Conservation (phyloP, 2,113 vertebrate species). For the Gopherus flavomarginatus region DNA sequence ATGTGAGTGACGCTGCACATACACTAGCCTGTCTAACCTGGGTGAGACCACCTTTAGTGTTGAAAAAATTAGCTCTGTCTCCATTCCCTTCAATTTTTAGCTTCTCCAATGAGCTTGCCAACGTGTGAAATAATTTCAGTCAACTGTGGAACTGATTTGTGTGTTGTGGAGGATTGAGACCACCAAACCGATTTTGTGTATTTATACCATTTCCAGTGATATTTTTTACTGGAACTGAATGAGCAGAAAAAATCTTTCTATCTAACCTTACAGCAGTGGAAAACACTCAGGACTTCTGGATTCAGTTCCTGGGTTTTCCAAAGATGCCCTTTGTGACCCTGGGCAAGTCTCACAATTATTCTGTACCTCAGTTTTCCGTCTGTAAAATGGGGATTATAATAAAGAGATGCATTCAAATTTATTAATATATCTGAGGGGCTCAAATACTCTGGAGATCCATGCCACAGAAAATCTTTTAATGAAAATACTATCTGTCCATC, state of each 20-base stretch:
- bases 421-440: neutral
- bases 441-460: neutral
- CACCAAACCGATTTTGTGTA: neutral
- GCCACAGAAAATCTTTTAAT: neutral
- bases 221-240: neutral
- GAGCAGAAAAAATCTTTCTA: neutral
- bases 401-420: neutral
- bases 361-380: neutral
- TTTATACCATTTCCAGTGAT: neutral
- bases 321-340: neutral
- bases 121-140: too few species aligned
- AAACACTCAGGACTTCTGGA: neutral
- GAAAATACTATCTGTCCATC: neutral
- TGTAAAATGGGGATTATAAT: neutral
- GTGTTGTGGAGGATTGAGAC: neutral
- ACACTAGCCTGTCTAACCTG: too few species aligned
- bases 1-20: too few species aligned
- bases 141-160: too few species aligned
- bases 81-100: neutral
- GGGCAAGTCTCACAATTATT: neutral
- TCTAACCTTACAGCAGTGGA: neutral
- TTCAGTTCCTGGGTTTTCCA: neutral
- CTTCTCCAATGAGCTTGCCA: too few species aligned
- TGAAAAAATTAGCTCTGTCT: neutral
- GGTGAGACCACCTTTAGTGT: neutral